Base-by-base conservation (phyloP, 2,797 vertebrate species). In the Myotis daubentonii region DNA sequence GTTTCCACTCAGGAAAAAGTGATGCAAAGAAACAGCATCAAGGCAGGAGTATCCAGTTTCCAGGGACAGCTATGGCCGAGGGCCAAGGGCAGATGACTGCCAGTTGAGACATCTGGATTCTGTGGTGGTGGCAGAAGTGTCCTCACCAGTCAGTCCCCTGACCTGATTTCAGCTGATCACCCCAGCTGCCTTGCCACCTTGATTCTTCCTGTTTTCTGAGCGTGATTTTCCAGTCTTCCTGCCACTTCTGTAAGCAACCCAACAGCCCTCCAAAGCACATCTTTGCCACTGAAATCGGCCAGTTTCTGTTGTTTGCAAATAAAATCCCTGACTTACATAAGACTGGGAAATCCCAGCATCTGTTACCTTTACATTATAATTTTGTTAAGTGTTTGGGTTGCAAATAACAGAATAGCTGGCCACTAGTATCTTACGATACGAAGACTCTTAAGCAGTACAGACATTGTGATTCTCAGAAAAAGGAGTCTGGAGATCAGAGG, bases 261-360 rank as follows among this genome's bases (percentile, higher is more conserved):
- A 71, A 47, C 10, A 41, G 60, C 51, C 28, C 81, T 78, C 62
- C 65, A 72, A 1, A 70, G 74, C 7, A 44, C 28, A 0, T 36
- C 19, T 72, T 28, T 15, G 51, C 82, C 60, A 20, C 38, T 90
- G 74, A 79, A 94, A 68, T 68, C 6, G 3, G 51, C 51, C 68
- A 4, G 41, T 65, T 96, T 75, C 68, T 76, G 57, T 84, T 87
- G 79, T 49, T 92, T 89, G 60, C 30, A 82, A 83, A 38, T 51
- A 88, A 87, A 93, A 93, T n/a, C 36, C 60, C 13, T 47, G 47
- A 51, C 70, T 88, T 65, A 55, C 9, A 41, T 70, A 70, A 75
- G 8, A 65, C 36, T 75, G 60, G 75, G 30, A 81, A 62, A 41
- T n/a, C 53, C 74, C 23, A 36, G 87, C 51, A 53, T 76, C 65